A percentile compares a stretch with the other conserved stretches of the same genome.
phyloP scores from a whole-genome alignment of 2,888 invertebrate genomes.

The Ennomos fuscantarius region DNA sequence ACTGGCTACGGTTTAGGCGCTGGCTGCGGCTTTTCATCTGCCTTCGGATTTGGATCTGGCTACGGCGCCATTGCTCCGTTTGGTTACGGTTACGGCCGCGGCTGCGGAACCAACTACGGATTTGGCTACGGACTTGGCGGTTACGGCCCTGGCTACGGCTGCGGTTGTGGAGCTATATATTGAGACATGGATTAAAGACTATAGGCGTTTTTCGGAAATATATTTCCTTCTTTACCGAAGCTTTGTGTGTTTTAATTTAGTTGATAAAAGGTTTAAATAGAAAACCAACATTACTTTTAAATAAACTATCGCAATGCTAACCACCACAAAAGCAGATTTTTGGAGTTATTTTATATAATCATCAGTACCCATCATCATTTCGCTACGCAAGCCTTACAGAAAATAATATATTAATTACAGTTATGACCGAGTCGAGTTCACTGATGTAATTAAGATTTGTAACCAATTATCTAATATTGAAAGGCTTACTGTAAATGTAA shows the following conservation, averaged over 20 bases:
- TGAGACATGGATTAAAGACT: neutral
- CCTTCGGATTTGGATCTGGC: neutral
- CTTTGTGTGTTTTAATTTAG: neutral
- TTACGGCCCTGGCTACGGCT: constrained; percentile 14
- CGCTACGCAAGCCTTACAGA: too few species aligned
- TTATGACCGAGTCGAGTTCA: too few species aligned
- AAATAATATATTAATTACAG: too few species aligned
- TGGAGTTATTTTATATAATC: too few species aligned
- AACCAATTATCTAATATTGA: too few species aligned
- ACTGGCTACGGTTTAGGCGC: constrained; percentile 8
- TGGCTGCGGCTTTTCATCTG: neutral
- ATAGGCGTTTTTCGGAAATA: constrained; percentile 11
- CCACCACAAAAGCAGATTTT: too few species aligned
- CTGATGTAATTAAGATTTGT: too few species aligned
- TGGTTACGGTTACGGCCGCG: constrained; percentile 9
- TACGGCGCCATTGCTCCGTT: constrained; percentile 17
- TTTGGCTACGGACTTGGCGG: constrained; percentile 14
- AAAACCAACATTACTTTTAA: too few species aligned
- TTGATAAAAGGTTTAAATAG: too few species aligned
- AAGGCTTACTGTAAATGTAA: too few species aligned
- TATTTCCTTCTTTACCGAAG: constrained; percentile 10
- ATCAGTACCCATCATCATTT: too few species aligned
- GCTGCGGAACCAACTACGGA: constrained; percentile 15
- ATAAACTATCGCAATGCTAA: too few species aligned
- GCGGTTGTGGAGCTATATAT: constrained; percentile 15